Conservation (phyloP, 2,888 invertebrate genomes). For the Tetanocera ferruginea region DNA sequence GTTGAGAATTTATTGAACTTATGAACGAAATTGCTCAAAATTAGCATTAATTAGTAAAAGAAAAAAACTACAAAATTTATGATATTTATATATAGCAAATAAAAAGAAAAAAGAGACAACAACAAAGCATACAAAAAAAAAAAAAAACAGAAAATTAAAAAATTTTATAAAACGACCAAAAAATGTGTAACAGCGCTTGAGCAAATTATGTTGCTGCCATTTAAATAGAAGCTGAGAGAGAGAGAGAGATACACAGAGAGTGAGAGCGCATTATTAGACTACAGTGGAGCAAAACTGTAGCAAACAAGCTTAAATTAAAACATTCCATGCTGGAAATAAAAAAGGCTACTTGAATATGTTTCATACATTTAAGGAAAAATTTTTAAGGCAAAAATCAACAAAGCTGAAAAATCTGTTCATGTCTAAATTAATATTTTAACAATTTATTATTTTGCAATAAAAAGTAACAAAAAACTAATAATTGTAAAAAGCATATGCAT, state of each 20-base stretch:
- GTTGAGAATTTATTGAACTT: slow-evolving; percentile 21
- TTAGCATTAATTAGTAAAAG: slow-evolving; percentile 1
- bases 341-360: slow-evolving; percentile 47
- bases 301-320: slow-evolving; percentile 31
- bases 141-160: not conserved
- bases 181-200: slow-evolving; percentile 10
- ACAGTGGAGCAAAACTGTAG: too few relatives aligned
- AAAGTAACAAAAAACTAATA: not conserved
- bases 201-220: not conserved
- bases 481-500: not conserved
- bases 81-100: not conserved
- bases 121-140: not conserved
- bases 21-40: slow-evolving; percentile 33
- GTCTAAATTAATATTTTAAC: not conserved
- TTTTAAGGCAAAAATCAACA: slow-evolving; percentile 7
- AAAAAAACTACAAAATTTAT: not conserved
- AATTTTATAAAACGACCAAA: not conserved
- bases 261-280: not conserved
- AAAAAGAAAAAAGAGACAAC: not conserved
- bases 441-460: not conserved
- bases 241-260: not conserved
- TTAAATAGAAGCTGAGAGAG: not conserved
- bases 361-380: slow-evolving; percentile 28
- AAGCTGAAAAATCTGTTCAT: slow-evolving; percentile 3
- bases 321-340: slow-evolving; percentile 52